phyloP scores from a whole-genome alignment of 2,113 vertebrate genomes.

The Anthoscopus minutus region DNA sequence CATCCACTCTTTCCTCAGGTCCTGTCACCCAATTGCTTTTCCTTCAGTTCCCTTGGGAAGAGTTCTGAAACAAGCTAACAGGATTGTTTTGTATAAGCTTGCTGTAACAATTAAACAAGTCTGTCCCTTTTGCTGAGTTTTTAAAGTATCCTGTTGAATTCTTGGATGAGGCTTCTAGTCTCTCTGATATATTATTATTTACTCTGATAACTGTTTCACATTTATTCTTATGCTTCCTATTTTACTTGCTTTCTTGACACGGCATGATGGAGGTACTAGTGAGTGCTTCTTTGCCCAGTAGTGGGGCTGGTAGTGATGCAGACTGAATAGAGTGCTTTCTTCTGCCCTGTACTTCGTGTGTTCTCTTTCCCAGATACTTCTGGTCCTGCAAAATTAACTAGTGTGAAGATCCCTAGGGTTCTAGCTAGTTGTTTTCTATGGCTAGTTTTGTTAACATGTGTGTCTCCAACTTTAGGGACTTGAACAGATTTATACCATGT shows the following conservation, averaged over 20 bases:
- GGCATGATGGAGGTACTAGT: neutral
- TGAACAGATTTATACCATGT: neutral
- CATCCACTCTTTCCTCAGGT: accelerated
- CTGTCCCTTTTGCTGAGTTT: neutral
- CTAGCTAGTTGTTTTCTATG: neutral
- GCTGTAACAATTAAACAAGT: neutral
- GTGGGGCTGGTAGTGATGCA: neutral
- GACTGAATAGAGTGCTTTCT: neutral
- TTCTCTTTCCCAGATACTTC: neutral
- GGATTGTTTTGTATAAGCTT: neutral
- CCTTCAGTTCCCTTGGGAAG: neutral
- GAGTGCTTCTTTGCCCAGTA: neutral
- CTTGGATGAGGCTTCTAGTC: accelerated
- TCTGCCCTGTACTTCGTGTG: neutral
- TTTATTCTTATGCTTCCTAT: neutral
- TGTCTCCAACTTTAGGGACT: accelerated
- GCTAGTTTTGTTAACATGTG: neutral
- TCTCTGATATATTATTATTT: neutral
- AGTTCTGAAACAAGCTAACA: neutral
- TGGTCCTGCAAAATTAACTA: neutral
- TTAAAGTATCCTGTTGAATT: neutral
- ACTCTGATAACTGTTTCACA: neutral
- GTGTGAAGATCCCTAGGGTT: neutral
- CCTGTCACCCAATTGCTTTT: neutral
- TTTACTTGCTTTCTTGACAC: neutral